Conservation (phyloP, 2,888 invertebrate species). For the Stictocephala bisonia region DNA sequence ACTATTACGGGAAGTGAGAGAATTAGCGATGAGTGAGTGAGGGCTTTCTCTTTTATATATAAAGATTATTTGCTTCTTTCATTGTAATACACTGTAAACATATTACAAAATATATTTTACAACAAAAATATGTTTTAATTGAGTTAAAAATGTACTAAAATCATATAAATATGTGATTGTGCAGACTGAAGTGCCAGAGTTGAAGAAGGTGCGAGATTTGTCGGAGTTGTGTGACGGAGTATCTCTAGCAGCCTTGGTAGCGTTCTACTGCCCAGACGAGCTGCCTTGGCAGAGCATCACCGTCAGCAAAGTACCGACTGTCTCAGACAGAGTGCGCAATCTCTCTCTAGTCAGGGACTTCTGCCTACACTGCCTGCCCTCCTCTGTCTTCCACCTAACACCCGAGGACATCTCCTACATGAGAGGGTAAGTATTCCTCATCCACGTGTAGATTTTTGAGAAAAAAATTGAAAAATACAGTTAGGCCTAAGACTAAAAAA, state of each 20-base stretch:
- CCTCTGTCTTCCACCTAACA: constrained; percentile 91
- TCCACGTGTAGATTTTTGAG: constrained; percentile 32
- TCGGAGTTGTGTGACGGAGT: constrained; percentile 93
- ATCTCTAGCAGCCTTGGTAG: constrained; percentile 85
- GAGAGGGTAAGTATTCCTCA: constrained; percentile 74
- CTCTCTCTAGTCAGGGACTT: constrained; percentile 89
- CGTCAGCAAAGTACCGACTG: constrained; percentile 73
- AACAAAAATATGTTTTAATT: background rate
- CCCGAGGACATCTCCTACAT: constrained; percentile 97
- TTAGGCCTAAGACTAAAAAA: no score
- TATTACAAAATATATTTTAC: background rate
- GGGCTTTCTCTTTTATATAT: no score
- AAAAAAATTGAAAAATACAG: no score
- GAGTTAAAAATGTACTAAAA: background rate
- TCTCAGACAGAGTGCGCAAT: constrained; percentile 93
- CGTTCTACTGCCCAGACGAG: constrained; percentile 90
- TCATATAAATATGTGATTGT: background rate
- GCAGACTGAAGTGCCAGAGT: constrained; percentile 30
- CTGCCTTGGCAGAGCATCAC: constrained; percentile 77
- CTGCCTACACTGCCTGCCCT: constrained; percentile 85
- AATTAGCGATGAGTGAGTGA: no score
- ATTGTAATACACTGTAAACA: background rate
- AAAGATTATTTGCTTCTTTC: no score
- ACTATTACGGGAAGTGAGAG: no score
- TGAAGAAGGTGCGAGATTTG: constrained; percentile 68